Percentiles rank a stretch among this genome's conserved stretches.
phyloP scores from a whole-genome alignment of 2,797 vertebrate species.

The Enteromius afrohamiltoni region DNA sequence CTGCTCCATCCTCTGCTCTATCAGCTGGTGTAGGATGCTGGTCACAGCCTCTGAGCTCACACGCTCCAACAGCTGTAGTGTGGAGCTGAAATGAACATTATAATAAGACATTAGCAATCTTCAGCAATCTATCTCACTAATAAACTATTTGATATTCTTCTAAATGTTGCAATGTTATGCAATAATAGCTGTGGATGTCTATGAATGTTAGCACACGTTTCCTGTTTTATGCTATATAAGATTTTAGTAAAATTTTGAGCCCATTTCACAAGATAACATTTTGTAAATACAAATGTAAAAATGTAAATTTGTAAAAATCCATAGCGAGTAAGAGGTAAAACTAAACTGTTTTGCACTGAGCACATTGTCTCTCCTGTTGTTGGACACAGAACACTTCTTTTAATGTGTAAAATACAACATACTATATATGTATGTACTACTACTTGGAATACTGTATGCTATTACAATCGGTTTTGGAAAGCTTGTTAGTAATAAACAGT shows the following conservation, averaged over 20 bases:
- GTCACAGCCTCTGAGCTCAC: constrained; percentile 93
- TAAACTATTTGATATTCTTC: not conserved
- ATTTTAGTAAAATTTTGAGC: not conserved
- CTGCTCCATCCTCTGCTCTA: constrained; percentile 93
- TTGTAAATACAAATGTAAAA: not conserved
- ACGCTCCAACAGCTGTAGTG: constrained; percentile 89
- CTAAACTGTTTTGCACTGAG: not conserved
- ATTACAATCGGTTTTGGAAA: not conserved
- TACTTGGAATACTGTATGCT: not conserved
- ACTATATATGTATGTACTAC: not conserved
- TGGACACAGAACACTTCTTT: not conserved
- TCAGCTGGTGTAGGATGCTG: constrained; percentile 90
- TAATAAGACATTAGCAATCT: too few species aligned
- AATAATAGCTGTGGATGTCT: not conserved
- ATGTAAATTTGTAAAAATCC: not conserved
- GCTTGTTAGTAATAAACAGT: not conserved
- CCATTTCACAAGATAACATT: not conserved
- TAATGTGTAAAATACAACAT: not conserved
- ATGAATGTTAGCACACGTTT: not conserved
- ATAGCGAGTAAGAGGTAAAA: not conserved
- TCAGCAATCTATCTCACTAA: not conserved
- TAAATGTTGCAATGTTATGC: not conserved
- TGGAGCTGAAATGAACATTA: constrained; percentile 73
- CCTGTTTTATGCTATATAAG: not conserved
- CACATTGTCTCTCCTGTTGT: not conserved